Percentiles rank a stretch among this genome's conserved stretches.
phyloP scores from a whole-genome alignment of 1,140 invertebrate genomes.

The Melipona quadrifasciata region DNA sequence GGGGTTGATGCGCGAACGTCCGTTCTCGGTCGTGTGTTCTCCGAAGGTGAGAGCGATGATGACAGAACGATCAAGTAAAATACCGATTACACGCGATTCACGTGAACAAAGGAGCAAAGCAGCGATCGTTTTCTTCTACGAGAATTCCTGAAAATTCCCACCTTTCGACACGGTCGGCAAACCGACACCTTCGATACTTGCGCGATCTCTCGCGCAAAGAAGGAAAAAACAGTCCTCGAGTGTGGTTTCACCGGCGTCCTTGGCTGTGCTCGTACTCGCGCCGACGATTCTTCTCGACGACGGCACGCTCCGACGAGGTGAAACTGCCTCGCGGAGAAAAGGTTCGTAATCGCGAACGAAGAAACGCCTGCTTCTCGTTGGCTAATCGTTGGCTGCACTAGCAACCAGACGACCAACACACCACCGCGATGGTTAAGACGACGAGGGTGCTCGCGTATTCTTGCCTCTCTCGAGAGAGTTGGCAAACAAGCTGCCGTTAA shows the following conservation, averaged over 20 bases:
- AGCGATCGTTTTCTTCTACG: slow-evolving; percentile 6
- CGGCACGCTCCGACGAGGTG: not conserved
- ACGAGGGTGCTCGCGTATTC: not conserved
- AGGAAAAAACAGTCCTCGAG: slow-evolving; percentile 20
- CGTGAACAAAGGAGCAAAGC: slow-evolving; percentile 1
- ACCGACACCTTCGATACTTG: slow-evolving; percentile 19
- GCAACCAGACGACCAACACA: not conserved
- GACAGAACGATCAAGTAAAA: not conserved
- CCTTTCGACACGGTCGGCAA: not conserved
- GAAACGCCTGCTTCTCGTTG: not conserved
- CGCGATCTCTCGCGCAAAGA: not conserved
- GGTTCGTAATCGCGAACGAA: not conserved
- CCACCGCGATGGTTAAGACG: not conserved
- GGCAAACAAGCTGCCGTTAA: slow-evolving; percentile 69
- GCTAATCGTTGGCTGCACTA: not conserved
- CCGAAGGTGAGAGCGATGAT: not conserved
- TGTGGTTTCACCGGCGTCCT: slow-evolving; percentile 6
- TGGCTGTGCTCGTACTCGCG: slow-evolving; percentile 2
- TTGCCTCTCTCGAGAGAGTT: slow-evolving; percentile 53
- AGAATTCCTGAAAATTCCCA: slow-evolving; percentile 21
- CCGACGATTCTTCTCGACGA: slow-evolving; percentile 1
- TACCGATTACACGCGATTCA: not conserved
- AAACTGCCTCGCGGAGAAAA: not conserved
- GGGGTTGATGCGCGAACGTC: not conserved
- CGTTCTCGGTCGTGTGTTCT: slow-evolving; percentile 25